Evolutionary conservation across 2,113 vertebrate species (phyloP).

Genomic region (Ictalurus punctatus): DNA sequence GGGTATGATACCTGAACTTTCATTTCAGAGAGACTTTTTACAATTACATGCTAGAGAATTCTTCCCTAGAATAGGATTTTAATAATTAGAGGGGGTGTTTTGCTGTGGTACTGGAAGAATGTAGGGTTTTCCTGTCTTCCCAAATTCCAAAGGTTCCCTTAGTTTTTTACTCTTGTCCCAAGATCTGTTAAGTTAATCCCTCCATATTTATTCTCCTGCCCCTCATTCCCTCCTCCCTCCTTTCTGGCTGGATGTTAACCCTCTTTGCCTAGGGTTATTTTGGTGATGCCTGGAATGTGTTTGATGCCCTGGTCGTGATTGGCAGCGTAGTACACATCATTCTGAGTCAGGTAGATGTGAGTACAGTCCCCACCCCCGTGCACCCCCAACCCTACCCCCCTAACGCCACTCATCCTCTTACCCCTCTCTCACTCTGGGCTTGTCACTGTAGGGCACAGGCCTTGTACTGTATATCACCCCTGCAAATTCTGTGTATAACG

Average conservation of each 20-base stretch:
- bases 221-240: constrained; percentile 60
- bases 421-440: constrained; percentile 32
- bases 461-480: constrained; percentile 34
- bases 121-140: background rate
- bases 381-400: background rate
- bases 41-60: background rate
- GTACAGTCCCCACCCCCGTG: constrained; percentile 37
- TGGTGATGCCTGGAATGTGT: constrained; percentile 98
- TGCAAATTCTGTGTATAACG: constrained; percentile 21
- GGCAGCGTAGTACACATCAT: constrained; percentile 99
- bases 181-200: constrained; percentile 15
- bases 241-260: constrained; percentile 73
- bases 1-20: constrained; percentile 75
- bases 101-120: constrained; percentile 13
- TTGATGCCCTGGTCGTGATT: constrained; percentile 99
- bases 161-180: background rate
- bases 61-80: background rate
- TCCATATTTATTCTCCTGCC: constrained; percentile 49
- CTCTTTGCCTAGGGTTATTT: constrained; percentile 93
- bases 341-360: constrained; percentile 96
- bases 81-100: background rate
- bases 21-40: background rate
- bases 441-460: constrained; percentile 31
- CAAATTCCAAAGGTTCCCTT: background rate
- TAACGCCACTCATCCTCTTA: constrained; percentile 31